Evolutionary conservation across 2,113 vertebrate species (phyloP), one percentile per base, ranked within the genome.

Genomic region (Chinchilla lanigera): DNA sequence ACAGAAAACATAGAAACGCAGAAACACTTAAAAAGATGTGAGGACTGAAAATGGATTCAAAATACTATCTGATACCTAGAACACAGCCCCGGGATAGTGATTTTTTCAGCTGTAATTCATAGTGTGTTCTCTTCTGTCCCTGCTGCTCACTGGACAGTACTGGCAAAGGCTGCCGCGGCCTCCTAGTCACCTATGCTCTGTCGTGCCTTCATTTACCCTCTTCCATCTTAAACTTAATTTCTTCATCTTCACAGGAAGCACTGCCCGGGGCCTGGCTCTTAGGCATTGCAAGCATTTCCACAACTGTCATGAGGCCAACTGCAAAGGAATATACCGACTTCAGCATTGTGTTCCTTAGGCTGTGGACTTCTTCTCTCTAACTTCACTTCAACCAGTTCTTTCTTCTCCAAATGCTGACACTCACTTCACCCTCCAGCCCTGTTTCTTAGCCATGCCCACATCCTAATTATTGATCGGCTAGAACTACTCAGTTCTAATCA

Each of bases 1-100:
- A 98, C 54, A 92, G 78, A 96, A 97, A 96, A 80, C 58, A 96
- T 10, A 98, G 86, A 98, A 97, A 98, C 87, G 89, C 65, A 54
- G 92, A 95, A 69, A 7, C 19, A 82, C 86, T 97, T 82, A 95
- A 60, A 63, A 89, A 44, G 33, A 52, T 7, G 2, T 7, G 7
- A 67, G 38, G 47, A 80, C 47, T 94, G 78, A 19, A 56, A 78
- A 52, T 14, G n/a, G 69, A 22, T 85, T 47, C 78, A 63, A 92
- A 94, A 89, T 80, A 33, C 26, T 26, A 28, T 35, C 6, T 38
- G 61, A n/a, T 47, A 41, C 30, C 50, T 50, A 58, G 54, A 58
- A 44, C 3, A 30, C 7, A 77, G 54, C 35, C 30, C 16, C 69
- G 56, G 24, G 9, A 33, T 9, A 14, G 17, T 19, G 20, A n/a